Conservation (phyloP, 2,888 invertebrate genomes). For the Amblyteles armatorius region DNA sequence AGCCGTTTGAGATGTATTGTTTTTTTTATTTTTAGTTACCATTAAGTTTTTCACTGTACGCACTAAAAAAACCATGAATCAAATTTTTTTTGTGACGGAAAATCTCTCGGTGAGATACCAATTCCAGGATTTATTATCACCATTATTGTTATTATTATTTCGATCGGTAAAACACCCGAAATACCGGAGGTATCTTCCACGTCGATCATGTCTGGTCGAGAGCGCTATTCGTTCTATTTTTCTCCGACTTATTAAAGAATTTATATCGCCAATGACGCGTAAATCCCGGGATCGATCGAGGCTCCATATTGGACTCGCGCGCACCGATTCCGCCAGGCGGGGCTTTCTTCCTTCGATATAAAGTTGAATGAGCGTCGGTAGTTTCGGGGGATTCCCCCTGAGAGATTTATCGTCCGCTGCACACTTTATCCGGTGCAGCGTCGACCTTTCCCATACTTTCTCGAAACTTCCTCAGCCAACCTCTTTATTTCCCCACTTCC, state of each 20-base stretch:
- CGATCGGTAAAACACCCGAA: neutral
- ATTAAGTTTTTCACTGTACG: too few relatives aligned
- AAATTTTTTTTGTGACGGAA: too few relatives aligned
- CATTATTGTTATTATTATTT: too few relatives aligned
- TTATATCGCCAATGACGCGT: constrained; percentile 22
- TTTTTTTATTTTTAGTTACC: too few relatives aligned
- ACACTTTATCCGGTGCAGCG: constrained; percentile 62
- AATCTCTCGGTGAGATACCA: too few relatives aligned
- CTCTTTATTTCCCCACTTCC: constrained; percentile 23
- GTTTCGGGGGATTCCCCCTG: constrained; percentile 34
- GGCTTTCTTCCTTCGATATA: constrained; percentile 13
- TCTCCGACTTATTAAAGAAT: constrained; percentile 51
- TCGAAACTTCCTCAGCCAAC: constrained; percentile 20
- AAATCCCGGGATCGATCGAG: constrained; percentile 41
- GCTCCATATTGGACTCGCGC: constrained; percentile 19
- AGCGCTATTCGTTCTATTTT: constrained; percentile 20
- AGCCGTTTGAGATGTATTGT: too few relatives aligned
- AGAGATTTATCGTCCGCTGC: constrained; percentile 58
- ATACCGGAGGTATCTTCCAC: neutral
- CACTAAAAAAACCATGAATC: too few relatives aligned
- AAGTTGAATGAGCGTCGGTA: constrained; percentile 39
- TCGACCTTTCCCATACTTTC: constrained; percentile 48
- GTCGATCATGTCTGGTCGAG: neutral
- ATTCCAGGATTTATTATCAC: too few relatives aligned
- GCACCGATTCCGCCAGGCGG: constrained; percentile 15